A percentile compares a stretch with the other conserved stretches of the same genome.
Evolutionary conservation across 2,113 vertebrate species (phyloP).

Genomic region (Gila orcuttii): DNA sequence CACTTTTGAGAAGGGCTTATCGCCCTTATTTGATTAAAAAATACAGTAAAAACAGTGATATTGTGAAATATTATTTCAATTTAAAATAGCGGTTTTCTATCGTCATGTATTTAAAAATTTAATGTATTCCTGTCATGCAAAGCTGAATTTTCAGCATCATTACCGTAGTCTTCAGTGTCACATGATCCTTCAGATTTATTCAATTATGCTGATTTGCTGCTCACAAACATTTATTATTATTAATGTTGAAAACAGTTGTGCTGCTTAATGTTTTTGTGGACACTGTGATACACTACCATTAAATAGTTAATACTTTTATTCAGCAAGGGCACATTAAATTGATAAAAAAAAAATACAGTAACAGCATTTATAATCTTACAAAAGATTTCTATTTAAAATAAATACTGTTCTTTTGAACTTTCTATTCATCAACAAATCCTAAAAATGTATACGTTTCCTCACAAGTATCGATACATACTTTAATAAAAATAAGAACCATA

Average conservation of each 20-base stretch:
- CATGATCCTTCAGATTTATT: neutral
- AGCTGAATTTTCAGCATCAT: neutral
- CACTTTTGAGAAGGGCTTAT: neutral
- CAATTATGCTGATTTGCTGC: neutral
- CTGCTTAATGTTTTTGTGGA: neutral
- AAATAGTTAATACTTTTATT: neutral
- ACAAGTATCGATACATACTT: neutral
- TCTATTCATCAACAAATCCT: neutral
- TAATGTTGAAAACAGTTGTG: neutral
- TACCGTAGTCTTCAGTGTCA: neutral
- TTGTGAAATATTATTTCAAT: neutral
- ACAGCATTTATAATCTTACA: neutral
- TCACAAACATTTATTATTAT: neutral
- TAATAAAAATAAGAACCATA: neutral
- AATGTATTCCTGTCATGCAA: neutral
- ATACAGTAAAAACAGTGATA: neutral
- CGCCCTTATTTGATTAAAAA: neutral
- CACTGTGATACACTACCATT: neutral
- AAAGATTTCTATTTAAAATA: neutral
- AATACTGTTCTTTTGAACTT: neutral
- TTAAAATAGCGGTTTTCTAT: neutral
- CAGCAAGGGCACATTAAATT: neutral
- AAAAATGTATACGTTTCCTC: neutral
- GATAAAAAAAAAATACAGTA: neutral
- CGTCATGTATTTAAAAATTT: neutral